Evolutionary conservation across 2,888 invertebrate genomes (phyloP).

Genomic region (Ennomos fuscantarius): DNA sequence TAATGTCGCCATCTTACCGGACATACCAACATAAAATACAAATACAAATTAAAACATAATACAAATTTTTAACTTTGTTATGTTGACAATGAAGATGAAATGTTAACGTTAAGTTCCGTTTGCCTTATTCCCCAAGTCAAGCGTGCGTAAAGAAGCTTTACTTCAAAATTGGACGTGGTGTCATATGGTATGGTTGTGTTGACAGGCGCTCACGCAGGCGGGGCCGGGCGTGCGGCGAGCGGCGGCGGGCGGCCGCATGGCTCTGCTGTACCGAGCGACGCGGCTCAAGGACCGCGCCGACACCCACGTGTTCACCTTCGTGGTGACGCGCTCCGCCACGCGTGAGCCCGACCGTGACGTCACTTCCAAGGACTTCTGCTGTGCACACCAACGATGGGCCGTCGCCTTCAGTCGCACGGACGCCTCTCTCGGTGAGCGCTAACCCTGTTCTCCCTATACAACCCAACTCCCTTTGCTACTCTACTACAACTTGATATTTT

Average conservation of each 20-base stretch:
- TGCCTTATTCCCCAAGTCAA: too few species aligned
- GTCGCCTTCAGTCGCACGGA: conserved; percentile 91
- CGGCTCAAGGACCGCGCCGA: conserved; percentile 92
- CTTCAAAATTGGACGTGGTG: too few species aligned
- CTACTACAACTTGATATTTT: not conserved
- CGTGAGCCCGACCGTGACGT: conserved; percentile 92
- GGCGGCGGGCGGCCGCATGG: conserved; percentile 85
- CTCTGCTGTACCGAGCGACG: conserved; percentile 92
- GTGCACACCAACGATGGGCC: conserved; percentile 93
- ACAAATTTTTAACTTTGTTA: too few species aligned
- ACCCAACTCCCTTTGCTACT: not conserved
- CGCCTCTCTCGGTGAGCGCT: conserved; percentile 85
- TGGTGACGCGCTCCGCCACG: conserved; percentile 91
- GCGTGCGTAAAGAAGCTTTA: too few species aligned
- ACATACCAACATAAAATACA: too few species aligned
- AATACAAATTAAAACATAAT: too few species aligned
- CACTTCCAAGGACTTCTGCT: conserved; percentile 92
- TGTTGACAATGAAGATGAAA: too few species aligned
- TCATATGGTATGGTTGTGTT: not conserved
- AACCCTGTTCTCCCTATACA: too few species aligned
- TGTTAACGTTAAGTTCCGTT: too few species aligned
- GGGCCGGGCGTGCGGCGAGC: conserved; percentile 72
- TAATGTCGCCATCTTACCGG: too few species aligned
- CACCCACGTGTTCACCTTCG: conserved; percentile 93
- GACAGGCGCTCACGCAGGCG: conserved; percentile 70